These are phyloP conservation scores for Papilio demoleus DNA, from an alignment of 2,888 invertebrate species.

Conservation along the genomic window DNA sequence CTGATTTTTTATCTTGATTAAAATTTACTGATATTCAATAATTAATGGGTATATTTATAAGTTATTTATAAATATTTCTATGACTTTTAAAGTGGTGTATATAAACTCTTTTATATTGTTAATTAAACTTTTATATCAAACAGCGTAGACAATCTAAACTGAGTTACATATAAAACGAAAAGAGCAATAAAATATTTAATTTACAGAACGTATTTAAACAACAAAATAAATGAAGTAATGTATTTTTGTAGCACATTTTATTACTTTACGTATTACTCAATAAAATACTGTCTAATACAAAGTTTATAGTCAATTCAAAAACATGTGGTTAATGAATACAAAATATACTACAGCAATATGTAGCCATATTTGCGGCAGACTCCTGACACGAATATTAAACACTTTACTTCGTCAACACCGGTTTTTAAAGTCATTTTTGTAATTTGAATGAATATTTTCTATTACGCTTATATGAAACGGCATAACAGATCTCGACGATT, in stretches of 20 bases:
- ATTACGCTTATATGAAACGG: no score
- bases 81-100: neutral
- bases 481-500: no score
- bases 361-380: no score
- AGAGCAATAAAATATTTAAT: constrained; percentile 6
- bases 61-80: no score
- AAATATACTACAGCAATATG: constrained; percentile 9
- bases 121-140: neutral
- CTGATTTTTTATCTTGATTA: neutral
- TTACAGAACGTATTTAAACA: constrained; percentile 5
- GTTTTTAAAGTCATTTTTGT: no score
- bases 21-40: no score
- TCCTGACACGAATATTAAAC: no score
- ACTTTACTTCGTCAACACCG: no score
- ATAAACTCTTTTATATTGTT: neutral
- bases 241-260: constrained; percentile 3
- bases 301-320: constrained; percentile 26
- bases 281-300: constrained; percentile 23
- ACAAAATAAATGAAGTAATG: neutral
- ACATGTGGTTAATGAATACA: constrained; percentile 9
- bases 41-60: no score
- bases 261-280: constrained; percentile 17
- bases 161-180: neutral
- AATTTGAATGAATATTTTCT: no score
- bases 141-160: neutral